Evolutionary conservation across 2,113 vertebrate genomes (phyloP).

Genomic region (Hippocampus zosterae): DNA sequence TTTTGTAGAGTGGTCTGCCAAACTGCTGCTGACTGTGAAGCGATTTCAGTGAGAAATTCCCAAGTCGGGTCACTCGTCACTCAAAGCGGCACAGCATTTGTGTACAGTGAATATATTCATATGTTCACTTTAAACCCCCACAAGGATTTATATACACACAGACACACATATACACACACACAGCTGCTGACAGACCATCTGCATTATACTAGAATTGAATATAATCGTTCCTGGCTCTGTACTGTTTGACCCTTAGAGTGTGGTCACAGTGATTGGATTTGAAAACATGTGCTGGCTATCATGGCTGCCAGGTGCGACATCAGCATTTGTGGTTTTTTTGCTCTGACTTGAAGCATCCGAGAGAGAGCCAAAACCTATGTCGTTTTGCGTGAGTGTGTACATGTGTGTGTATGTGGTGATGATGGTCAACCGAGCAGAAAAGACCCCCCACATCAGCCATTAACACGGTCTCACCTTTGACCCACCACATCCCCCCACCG

Average conservation of each 20-base stretch:
- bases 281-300: slow-evolving; percentile 36
- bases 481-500: slow-evolving; percentile 41
- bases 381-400: not conserved
- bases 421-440: slow-evolving; percentile 62
- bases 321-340: slow-evolving; percentile 51
- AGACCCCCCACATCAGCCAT: slow-evolving; percentile 68
- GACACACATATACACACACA: not conserved
- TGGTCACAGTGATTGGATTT: slow-evolving; percentile 11
- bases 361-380: not conserved
- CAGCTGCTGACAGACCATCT: not conserved
- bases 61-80: too few relatives aligned
- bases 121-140: not conserved
- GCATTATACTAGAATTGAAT: not conserved
- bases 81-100: too few relatives aligned
- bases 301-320: slow-evolving; percentile 55
- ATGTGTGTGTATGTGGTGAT: slow-evolving; percentile 27
- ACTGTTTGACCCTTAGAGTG: not conserved
- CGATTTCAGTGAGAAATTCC: too few relatives aligned
- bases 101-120: too few relatives aligned
- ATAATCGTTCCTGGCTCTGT: not conserved
- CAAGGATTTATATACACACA: not conserved
- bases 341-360: slow-evolving; percentile 30
- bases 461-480: slow-evolving; percentile 67
- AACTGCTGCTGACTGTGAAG: too few relatives aligned
- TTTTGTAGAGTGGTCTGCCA: too few relatives aligned